Base-by-base conservation (phyloP, 2,113 vertebrate genomes). In the Mobula hypostoma region DNA sequence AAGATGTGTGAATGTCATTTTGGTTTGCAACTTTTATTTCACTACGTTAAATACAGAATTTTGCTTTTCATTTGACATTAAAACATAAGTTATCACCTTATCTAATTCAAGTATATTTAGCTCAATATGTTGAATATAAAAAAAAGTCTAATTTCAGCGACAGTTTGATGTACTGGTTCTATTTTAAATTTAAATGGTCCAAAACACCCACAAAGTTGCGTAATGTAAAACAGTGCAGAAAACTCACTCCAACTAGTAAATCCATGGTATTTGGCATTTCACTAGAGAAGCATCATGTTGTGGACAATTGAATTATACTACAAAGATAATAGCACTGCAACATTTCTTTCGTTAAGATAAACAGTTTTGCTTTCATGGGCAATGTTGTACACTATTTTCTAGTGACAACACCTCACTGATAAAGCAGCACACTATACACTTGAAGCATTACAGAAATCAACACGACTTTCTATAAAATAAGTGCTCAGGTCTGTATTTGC, bases 81-180 rank as follows among this genome's bases (percentile, higher is more conserved):
- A 93, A 93, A 74, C 36, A 56, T 93, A 93, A 93, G 91, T 74
- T 74, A 56, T 93, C 70, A 56, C 68, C 8, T 56, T 36, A 24
- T 76, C 91, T 93, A 48, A 93, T 74, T 93, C 91, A 93, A 56
- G 68, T 93, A 93, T 21, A 40, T 56, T 93, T 36, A 93, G 90
- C 66, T 68, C 40, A 27, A 93, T 93, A 93, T 56, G 24, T 74
- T 93, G 72, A 56, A 70, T 56, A 9, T 76, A 48, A 48, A 48
- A 48, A 29, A 90, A 90, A 70, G n/a, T 17, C 11, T 12, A 19
- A 66, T 32, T 90, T 24, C 36, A 68, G 58, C 15, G 66, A 88
- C 58, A 32, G 63, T 88, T 90, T 88, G 58, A 88, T 63, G 58
- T 24, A 7, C 72, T 72, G 36, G 9, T 92, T 92, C 90, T 93